These are phyloP conservation scores for Crocallis elinguaria DNA, from an alignment of 2,888 invertebrate species.

Conservation along the genomic window DNA sequence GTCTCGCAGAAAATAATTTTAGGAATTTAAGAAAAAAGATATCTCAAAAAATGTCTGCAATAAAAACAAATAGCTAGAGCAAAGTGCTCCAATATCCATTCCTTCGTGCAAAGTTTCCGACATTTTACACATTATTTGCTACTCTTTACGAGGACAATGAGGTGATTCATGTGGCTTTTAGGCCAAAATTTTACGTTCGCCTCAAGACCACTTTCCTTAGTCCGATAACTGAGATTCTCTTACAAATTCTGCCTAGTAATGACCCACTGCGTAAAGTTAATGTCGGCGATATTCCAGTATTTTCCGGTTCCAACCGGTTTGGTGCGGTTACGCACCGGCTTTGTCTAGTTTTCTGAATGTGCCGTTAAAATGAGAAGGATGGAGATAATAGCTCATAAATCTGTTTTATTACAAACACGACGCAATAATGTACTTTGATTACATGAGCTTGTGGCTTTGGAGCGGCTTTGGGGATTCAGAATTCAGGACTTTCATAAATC, in stretches of 20 bases:
- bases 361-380: slow-evolving; percentile 28
- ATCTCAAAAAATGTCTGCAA: slow-evolving; percentile 10
- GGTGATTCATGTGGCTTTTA: slow-evolving; percentile 34
- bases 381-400: slow-evolving; percentile 28
- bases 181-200: slow-evolving; percentile 30
- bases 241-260: slow-evolving; percentile 45
- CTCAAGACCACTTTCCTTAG: slow-evolving; percentile 32
- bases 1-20: background rate
- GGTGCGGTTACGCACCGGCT: slow-evolving; percentile 28
- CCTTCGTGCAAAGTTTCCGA: slow-evolving; percentile 14
- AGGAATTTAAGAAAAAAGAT: slow-evolving; percentile 11
- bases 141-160: slow-evolving; percentile 28
- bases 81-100: slow-evolving; percentile 24
- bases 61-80: slow-evolving; percentile 9
- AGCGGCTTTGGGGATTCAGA: background rate
- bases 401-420: slow-evolving; percentile 31
- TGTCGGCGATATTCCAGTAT: slow-evolving; percentile 36
- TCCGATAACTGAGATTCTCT: slow-evolving; percentile 37
- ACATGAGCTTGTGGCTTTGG: slow-evolving; percentile 6
- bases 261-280: slow-evolving; percentile 38
- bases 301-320: slow-evolving; percentile 33
- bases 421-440: slow-evolving; percentile 25
- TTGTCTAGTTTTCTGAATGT: slow-evolving; percentile 31
- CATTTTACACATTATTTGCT: slow-evolving; percentile 27
- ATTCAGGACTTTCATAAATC: background rate